Percentiles rank a stretch among this genome's conserved stretches.
Evolutionary conservation across 2,888 invertebrate genomes (phyloP).

Genomic region (Aspidapion aeneum): DNA sequence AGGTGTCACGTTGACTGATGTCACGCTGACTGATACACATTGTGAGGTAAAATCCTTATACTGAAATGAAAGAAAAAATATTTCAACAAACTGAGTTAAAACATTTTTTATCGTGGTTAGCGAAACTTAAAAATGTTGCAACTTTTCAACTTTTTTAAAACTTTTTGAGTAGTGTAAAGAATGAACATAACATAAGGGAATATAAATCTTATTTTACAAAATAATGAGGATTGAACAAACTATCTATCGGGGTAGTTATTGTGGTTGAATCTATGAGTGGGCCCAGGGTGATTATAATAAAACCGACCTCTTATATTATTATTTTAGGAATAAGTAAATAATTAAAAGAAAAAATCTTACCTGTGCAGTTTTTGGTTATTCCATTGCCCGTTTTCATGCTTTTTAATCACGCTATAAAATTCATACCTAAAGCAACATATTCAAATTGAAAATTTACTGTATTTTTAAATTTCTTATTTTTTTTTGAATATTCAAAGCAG

Average conservation of each 20-base stretch:
- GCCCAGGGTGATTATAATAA: no score
- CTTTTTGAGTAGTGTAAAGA: no score
- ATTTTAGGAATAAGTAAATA: no score
- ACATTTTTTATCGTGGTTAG: neutral
- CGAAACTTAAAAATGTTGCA: neutral
- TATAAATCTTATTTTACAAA: no score
- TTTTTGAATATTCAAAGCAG: conserved; percentile 43
- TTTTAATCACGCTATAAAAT: conserved; percentile 42
- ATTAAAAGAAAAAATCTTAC: conserved; percentile 31
- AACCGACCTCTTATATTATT: no score
- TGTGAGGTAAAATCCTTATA: conserved; percentile 29
- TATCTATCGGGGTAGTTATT: no score
- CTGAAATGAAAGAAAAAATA: conserved; percentile 19
- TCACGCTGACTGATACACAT: neutral
- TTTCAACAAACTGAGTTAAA: neutral
- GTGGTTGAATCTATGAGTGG: no score
- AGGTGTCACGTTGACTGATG: neutral
- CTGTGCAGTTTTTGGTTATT: conserved; percentile 44
- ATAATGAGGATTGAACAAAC: no score
- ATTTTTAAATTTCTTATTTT: neutral
- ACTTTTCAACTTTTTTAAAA: no score
- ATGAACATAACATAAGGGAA: no score
- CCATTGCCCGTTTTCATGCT: conserved; percentile 44
- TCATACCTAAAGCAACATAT: conserved; percentile 49
- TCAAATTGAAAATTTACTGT: conserved; percentile 44